Evolutionary conservation across 2,888 invertebrate genomes (phyloP).

Genomic region (Andrena chrysosceles): DNA sequence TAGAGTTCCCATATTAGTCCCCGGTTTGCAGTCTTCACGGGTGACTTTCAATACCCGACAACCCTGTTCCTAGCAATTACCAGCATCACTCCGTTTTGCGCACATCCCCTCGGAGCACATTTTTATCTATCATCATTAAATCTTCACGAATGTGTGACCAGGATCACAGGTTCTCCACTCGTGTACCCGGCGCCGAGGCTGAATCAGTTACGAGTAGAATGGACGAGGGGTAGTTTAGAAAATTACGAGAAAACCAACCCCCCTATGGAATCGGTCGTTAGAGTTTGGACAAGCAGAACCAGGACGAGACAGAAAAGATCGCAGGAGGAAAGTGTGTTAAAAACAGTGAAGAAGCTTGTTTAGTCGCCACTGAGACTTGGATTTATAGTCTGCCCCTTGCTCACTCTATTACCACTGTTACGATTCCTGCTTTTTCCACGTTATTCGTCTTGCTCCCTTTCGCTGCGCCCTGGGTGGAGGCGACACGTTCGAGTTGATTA

Average conservation of each 20-base stretch:
- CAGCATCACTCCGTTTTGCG: too few species aligned
- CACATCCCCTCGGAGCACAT: too few species aligned
- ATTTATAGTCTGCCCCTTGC: constrained; percentile 58
- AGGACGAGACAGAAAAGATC: constrained; percentile 21
- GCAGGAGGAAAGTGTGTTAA: constrained; percentile 33
- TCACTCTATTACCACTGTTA: constrained; percentile 14
- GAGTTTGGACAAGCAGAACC: constrained; percentile 1
- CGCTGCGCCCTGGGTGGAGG: neutral
- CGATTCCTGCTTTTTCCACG: constrained; percentile 4
- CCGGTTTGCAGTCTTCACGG: too few species aligned
- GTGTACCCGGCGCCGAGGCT: constrained; percentile 8
- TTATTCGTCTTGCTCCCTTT: neutral
- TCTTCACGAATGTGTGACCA: too few species aligned
- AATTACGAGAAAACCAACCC: constrained; percentile 31
- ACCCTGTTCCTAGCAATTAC: too few species aligned
- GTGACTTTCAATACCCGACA: too few species aligned
- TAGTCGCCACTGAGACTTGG: constrained; percentile 39
- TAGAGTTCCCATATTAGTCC: neutral
- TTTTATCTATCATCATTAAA: too few species aligned
- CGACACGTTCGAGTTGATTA: neutral
- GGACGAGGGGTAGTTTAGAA: constrained; percentile 33
- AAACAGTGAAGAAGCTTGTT: constrained; percentile 70
- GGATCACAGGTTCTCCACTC: constrained; percentile 24
- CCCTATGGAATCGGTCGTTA: constrained; percentile 36
- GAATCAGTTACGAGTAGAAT: constrained; percentile 45